These are phyloP conservation scores for Hippocampus kuda DNA, from an alignment of 2,797 vertebrate genomes.

Conservation along the genomic window DNA sequence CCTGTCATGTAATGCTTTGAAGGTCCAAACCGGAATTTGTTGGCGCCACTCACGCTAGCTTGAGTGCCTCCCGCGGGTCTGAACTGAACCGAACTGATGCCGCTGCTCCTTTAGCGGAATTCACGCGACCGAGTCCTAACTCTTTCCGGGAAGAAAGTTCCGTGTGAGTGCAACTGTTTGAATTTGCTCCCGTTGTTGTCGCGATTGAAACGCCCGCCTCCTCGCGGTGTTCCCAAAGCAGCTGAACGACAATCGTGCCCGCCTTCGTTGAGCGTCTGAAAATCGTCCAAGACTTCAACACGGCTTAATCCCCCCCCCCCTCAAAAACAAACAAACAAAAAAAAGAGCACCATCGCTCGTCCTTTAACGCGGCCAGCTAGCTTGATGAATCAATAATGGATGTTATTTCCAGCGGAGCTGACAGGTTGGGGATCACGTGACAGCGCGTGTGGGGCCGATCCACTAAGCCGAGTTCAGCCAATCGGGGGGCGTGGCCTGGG, in stretches of 20 bases:
- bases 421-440: slow-evolving; percentile 1
- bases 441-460: background rate
- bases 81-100: background rate
- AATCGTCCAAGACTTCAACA: background rate
- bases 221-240: background rate
- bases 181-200: background rate
- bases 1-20: background rate
- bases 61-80: background rate
- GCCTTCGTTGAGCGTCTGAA: background rate
- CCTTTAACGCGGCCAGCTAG: background rate
- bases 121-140: background rate
- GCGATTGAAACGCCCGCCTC: background rate
- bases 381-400: background rate
- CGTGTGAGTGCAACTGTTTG: background rate
- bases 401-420: background rate
- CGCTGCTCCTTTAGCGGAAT: background rate
- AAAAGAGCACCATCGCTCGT: background rate
- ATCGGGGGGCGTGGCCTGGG: background rate
- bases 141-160: background rate
- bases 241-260: background rate
- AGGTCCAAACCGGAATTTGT: background rate
- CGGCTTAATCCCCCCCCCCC: background rate
- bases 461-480: slow-evolving; percentile 2
- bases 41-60: background rate
- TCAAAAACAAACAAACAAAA: background rate